These are phyloP conservation scores for Oscheius sp. DNA, from an alignment of 2,888 invertebrate species.

Conservation along the genomic window DNA sequence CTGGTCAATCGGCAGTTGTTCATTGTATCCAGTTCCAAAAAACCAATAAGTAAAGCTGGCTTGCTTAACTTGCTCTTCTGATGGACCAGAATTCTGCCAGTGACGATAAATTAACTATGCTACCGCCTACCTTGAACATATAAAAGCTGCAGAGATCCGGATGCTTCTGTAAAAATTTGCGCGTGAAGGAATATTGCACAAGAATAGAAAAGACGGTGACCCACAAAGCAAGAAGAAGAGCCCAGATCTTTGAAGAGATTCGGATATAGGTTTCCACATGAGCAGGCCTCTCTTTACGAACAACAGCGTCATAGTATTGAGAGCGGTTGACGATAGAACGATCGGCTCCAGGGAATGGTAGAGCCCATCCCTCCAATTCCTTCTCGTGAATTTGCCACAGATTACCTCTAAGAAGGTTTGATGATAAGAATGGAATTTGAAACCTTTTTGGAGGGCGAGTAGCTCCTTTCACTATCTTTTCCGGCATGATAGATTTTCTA, in stretches of 20 bases:
- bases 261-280: conserved; percentile 78
- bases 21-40: conserved; percentile 83
- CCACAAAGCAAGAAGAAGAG: conserved; percentile 72
- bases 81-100: conserved; percentile 75
- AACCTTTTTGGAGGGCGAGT: conserved; percentile 46
- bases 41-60: conserved; percentile 79
- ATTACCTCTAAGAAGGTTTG: conserved; percentile 38
- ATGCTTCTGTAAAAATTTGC: conserved; percentile 78
- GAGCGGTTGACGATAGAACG: conserved; percentile 76
- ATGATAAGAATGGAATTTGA: neutral
- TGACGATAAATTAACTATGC: no score
- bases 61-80: conserved; percentile 72
- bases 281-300: conserved; percentile 21
- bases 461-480: conserved; percentile 42
- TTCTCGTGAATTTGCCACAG: conserved; percentile 67
- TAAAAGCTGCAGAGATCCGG: conserved; percentile 82
- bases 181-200: conserved; percentile 77
- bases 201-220: conserved; percentile 75
- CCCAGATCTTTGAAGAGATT: conserved; percentile 76
- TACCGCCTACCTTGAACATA: conserved; percentile 74
- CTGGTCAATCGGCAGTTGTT: conserved; percentile 70
- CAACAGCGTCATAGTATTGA: conserved; percentile 80
- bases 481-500: conserved; percentile 64
- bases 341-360: conserved; percentile 78
- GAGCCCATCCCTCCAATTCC: conserved; percentile 75